phyloP scores from a whole-genome alignment of 2,888 invertebrate species.

The Eristalis pertinax region DNA sequence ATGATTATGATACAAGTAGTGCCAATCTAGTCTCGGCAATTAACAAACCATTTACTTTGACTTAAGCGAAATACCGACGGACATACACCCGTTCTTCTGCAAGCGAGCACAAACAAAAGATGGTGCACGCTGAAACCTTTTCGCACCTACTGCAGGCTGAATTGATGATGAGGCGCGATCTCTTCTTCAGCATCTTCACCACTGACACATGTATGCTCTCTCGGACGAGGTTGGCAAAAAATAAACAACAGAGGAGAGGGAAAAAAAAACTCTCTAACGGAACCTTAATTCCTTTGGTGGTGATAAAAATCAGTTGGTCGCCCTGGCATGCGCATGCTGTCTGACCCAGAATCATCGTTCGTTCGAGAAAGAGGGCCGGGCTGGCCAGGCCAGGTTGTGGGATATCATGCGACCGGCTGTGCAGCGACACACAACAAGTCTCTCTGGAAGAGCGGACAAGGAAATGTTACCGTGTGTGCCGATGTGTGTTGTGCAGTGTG shows the following conservation, averaged over 20 bases:
- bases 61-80: background rate
- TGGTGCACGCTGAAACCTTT: background rate
- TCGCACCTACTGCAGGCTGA: conserved; percentile 26
- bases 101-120: background rate
- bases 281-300: conserved; percentile 58
- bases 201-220: background rate
- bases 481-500: background rate
- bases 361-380: conserved; percentile 51
- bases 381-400: conserved; percentile 17
- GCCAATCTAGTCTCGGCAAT: conserved; percentile 54
- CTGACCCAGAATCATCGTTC: conserved; percentile 55
- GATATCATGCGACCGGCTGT: conserved; percentile 32
- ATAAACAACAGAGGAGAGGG: background rate
- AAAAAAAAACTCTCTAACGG: conserved; percentile 47
- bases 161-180: background rate
- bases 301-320: conserved; percentile 67
- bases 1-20: conserved; percentile 18
- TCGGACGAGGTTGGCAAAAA: background rate
- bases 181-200: background rate
- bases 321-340: conserved; percentile 57
- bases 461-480: background rate
- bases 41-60: conserved; percentile 52
- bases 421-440: background rate
- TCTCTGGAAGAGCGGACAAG: background rate
- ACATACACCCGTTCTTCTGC: background rate